Base-by-base conservation (phyloP, 1,140 invertebrate genomes). In the Idris sp. region DNA sequence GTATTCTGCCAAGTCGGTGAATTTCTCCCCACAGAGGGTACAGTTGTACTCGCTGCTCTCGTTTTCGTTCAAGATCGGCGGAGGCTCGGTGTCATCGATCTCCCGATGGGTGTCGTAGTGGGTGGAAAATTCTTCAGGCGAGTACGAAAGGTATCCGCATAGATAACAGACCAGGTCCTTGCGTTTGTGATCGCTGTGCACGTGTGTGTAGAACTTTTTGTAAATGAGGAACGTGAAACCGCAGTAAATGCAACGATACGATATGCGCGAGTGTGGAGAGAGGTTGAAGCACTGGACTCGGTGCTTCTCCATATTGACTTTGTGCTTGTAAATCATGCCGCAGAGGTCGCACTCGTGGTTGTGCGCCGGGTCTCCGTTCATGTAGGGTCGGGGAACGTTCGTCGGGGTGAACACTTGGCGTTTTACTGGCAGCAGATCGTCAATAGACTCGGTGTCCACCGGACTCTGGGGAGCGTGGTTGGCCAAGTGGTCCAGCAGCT, bases 21-120 rank as follows among this genome's bases (percentile, higher is more conserved):
- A 92, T 31, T 88, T 88, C 72, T 90, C 89, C 6, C 90, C 89
- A 61, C 92, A 93, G 6, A 92, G 89, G 7, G 89, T 87, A 38
- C 92, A 93, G 40, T 87, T 88, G 44, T 79, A 87, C n/a, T 88
- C 84, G 40, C 89, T 85, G 49, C 87, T 85, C 0, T 40, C 46
- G 0, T 76, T 44, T 15, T 56, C 28, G 46, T n/a, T 38, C 4
- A 18, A 30, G 2, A 31, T 51, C 10, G 41, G 1, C 28, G 43
- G 48, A 8, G 40, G 13, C 8, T 15, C 0, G 6, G n/a, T 48
- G 0, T 53, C 31, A 0, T 26, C 65, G 4, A 4, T 18, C 10
- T 15, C 0, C 0, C 82, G 77, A 46, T 88, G 85, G 0, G 59
- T 64, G 0, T 83, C 79, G 28, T 87, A 78, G 59, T 88, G 86